Conservation (phyloP, 2,888 invertebrate genomes). For the Luperina testacea region DNA sequence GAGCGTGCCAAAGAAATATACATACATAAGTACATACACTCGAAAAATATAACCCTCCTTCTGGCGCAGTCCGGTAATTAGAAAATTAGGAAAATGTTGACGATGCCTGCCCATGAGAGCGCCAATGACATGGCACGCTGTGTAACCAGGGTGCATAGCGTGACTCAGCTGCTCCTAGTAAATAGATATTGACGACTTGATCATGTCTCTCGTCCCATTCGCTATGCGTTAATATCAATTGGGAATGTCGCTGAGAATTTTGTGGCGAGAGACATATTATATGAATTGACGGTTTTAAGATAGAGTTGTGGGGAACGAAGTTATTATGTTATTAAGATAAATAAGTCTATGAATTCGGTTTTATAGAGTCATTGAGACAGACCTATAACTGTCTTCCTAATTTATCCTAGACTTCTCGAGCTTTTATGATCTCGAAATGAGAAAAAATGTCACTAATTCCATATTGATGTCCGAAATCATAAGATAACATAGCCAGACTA, state of each 20-base stretch:
- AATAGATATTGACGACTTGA: slow-evolving; percentile 60
- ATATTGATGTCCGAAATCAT: background rate
- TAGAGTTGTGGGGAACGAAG: slow-evolving; percentile 2
- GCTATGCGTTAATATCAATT: slow-evolving; percentile 57
- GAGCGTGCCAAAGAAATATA: too few relatives aligned
- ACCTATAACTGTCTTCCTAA: background rate
- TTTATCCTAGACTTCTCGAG: background rate
- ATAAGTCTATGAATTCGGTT: background rate
- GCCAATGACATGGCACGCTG: slow-evolving; percentile 35
- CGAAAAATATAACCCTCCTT: too few relatives aligned
- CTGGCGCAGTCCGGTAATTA: too few relatives aligned
- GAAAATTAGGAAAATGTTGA: slow-evolving; percentile 14
- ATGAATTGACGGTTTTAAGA: slow-evolving; percentile 28
- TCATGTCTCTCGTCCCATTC: slow-evolving; percentile 39
- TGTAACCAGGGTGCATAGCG: slow-evolving; percentile 48
- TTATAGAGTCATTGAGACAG: background rate
- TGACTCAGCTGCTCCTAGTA: slow-evolving; percentile 57
- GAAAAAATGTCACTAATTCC: background rate
- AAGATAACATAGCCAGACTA: background rate
- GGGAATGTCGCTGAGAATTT: slow-evolving; percentile 15
- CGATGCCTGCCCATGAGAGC: slow-evolving; percentile 24
- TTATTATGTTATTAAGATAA: background rate
- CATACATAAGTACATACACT: too few relatives aligned
- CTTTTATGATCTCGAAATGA: background rate
- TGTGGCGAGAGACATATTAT: slow-evolving; percentile 4